Conservation (phyloP, 2,113 vertebrate genomes). For the Xiphophorus maculatus region DNA sequence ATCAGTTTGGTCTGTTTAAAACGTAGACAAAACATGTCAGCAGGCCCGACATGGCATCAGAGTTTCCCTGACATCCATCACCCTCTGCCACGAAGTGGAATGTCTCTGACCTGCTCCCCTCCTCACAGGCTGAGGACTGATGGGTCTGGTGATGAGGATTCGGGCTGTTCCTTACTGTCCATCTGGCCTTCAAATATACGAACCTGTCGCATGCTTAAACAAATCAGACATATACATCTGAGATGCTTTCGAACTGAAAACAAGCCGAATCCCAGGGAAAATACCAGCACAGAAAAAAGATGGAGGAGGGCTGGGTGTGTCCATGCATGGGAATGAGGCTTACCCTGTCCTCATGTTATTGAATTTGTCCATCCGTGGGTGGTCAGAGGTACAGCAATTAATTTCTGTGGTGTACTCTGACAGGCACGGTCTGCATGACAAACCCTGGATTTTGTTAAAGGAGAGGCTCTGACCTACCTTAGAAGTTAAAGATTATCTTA, state of each 20-base stretch:
- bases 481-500: conserved; percentile 10
- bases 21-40: conserved; percentile 42
- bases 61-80: conserved; percentile 55
- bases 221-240: conserved; percentile 8
- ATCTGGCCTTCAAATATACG: conserved; percentile 3
- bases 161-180: conserved; percentile 24
- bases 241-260: neutral
- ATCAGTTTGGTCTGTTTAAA: conserved; percentile 42
- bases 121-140: conserved; percentile 22
- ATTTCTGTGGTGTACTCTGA: conserved; percentile 39
- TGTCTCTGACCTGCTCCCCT: neutral
- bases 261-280: conserved; percentile 7
- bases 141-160: conserved; percentile 33
- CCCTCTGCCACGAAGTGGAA: conserved; percentile 21
- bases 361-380: conserved; percentile 10
- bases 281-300: conserved; percentile 5
- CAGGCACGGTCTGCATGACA: conserved; percentile 5
- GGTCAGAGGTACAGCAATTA: conserved; percentile 8
- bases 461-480: neutral
- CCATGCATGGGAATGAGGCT: neutral
- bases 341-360: neutral
- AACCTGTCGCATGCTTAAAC: conserved; percentile 32
- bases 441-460: neutral
- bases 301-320: conserved; percentile 10
- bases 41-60: conserved; percentile 39